Evolutionary conservation across 2,888 invertebrate genomes (phyloP).

Genomic region (Melieria crassipennis): DNA sequence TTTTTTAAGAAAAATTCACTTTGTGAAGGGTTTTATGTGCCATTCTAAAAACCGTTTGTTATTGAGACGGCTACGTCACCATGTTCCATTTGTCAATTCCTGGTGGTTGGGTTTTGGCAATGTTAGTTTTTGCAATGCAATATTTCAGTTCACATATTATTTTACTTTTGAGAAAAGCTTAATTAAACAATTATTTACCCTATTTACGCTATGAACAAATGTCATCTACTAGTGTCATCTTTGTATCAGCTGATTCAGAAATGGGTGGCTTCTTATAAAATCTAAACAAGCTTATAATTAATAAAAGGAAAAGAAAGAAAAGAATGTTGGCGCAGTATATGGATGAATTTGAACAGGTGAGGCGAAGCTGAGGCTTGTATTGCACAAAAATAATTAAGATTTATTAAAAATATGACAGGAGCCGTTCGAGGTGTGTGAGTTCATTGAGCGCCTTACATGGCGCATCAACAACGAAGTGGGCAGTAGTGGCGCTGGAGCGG

Average conservation of each 20-base stretch:
- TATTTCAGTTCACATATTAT: no score
- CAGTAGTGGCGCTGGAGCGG: slow-evolving; percentile 62
- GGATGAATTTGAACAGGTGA: slow-evolving; percentile 86
- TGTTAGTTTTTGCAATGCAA: no score
- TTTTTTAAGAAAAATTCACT: no score
- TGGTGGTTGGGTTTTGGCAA: no score
- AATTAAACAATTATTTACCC: no score
- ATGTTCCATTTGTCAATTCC: no score
- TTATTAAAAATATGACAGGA: slow-evolving; percentile 72
- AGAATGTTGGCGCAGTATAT: slow-evolving; percentile 69
- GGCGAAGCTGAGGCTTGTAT: slow-evolving; percentile 30
- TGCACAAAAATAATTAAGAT: background rate
- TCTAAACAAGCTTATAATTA: slow-evolving; percentile 3
- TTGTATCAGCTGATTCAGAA: slow-evolving; percentile 30
- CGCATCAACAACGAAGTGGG: slow-evolving; percentile 83
- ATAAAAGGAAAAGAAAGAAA: background rate
- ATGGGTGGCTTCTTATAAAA: slow-evolving; percentile 7
- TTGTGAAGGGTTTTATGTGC: no score
- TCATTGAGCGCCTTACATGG: slow-evolving; percentile 96
- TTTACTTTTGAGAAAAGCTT: no score
- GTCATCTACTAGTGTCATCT: background rate
- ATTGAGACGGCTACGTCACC: no score
- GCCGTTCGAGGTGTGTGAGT: slow-evolving; percentile 96
- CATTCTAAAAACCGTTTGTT: no score
- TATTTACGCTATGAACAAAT: no score